Evolutionary conservation across 2,113 vertebrate species (phyloP).

Genomic region (Prionailurus viverrinus): DNA sequence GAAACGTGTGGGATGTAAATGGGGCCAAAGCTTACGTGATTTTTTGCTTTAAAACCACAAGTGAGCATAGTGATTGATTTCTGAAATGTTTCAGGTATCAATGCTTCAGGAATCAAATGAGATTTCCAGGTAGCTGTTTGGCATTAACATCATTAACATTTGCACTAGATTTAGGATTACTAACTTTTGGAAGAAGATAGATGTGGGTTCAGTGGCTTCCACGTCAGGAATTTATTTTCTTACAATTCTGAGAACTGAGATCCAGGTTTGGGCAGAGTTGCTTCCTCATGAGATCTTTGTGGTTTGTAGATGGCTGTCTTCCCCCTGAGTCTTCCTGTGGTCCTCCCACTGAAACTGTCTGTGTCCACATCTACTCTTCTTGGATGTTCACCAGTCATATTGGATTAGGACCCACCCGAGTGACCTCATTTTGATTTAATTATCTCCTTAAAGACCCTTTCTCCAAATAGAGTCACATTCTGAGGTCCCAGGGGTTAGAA

Average conservation of each 20-base stretch:
- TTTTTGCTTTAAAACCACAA: not conserved
- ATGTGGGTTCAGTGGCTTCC: not conserved
- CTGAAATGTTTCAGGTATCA: not conserved
- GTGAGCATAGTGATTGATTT: not conserved
- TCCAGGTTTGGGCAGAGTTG: not conserved
- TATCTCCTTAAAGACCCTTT: not conserved
- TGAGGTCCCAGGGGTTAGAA: not conserved
- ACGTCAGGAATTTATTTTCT: not conserved
- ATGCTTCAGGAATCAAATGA: not conserved
- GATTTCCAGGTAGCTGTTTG: not conserved
- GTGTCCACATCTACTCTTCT: not conserved
- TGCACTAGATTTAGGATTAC: not conserved
- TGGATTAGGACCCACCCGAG: not conserved
- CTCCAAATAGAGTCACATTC: not conserved
- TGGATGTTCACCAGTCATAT: not conserved
- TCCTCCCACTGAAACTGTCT: not conserved
- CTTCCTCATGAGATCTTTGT: not conserved
- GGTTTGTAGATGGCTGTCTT: not conserved
- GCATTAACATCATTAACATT: not conserved
- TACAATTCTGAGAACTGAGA: not conserved
- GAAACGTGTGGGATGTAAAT: not conserved
- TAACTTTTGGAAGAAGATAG: not conserved
- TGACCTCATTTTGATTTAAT: not conserved
- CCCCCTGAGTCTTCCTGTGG: not conserved
- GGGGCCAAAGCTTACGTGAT: not conserved